These are phyloP conservation scores for Ciconia maguari DNA, from an alignment of 2,113 vertebrate genomes.

Conservation along the genomic window DNA sequence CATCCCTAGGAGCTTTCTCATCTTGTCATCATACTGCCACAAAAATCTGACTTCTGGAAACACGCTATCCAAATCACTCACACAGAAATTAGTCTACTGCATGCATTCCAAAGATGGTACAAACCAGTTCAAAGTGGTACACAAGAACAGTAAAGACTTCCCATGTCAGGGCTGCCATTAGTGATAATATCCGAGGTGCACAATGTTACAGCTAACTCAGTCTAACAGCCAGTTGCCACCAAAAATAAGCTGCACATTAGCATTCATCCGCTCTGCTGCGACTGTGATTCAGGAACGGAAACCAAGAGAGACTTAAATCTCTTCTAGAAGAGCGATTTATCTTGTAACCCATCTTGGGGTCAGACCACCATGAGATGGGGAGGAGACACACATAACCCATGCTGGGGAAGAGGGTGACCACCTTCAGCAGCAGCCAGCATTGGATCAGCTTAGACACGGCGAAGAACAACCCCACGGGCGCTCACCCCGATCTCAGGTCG, in stretches of 20 bases:
- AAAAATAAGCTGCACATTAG: neutral
- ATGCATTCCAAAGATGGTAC: neutral
- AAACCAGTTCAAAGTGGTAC: neutral
- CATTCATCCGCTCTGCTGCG: neutral
- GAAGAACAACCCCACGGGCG: neutral
- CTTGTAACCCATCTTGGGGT: neutral
- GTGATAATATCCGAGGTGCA: neutral
- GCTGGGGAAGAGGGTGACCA: neutral
- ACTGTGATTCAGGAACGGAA: neutral
- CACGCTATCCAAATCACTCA: neutral
- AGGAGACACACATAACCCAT: neutral
- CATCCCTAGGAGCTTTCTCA: neutral
- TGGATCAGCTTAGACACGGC: fast-evolving
- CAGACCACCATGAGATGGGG: fast-evolving
- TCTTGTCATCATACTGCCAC: neutral
- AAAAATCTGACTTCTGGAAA: neutral
- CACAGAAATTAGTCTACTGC: neutral
- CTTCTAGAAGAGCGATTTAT: neutral
- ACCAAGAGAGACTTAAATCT: neutral
- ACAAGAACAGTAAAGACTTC: neutral
- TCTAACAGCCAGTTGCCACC: neutral
- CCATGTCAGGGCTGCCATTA: neutral
- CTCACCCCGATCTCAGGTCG: fast-evolving
- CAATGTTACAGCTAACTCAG: neutral
- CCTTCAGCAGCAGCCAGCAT: neutral